Evolutionary conservation across 2,888 invertebrate genomes (phyloP).

Genomic region (Gnatocerus cornutus): DNA sequence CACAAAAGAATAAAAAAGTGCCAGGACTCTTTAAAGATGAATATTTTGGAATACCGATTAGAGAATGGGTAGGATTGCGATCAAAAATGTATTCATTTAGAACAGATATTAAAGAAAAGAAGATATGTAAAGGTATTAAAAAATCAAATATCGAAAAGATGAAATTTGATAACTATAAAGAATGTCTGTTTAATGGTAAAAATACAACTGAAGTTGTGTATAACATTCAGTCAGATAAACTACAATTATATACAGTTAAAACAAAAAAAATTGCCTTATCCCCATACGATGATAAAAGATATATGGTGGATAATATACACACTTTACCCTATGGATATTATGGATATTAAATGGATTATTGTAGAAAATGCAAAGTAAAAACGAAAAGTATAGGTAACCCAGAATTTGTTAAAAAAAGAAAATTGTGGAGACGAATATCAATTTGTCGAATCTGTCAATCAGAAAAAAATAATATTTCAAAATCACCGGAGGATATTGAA

Average conservation of each 20-base stretch:
- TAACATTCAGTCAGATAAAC: too few relatives aligned
- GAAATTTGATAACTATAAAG: too few relatives aligned
- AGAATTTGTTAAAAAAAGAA: conserved; percentile 28
- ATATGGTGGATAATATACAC: too few relatives aligned
- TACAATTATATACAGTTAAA: too few relatives aligned
- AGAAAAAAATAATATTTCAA: conserved; percentile 35
- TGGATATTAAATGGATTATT: conserved; percentile 21
- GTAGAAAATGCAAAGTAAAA: conserved; percentile 29
- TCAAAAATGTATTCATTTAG: conserved; percentile 27
- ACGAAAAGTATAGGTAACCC: conserved; percentile 27
- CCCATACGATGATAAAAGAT: too few relatives aligned
- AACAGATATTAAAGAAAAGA: background rate
- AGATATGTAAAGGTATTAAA: too few relatives aligned
- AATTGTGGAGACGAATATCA: conserved; percentile 29
- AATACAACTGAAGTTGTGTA: too few relatives aligned
- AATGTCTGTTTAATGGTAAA: too few relatives aligned
- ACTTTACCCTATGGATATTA: too few relatives aligned
- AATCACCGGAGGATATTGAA: conserved; percentile 31
- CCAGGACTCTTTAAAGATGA: conserved; percentile 28
- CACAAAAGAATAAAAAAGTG: conserved; percentile 26
- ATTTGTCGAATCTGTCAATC: conserved; percentile 28
- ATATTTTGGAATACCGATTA: conserved; percentile 22
- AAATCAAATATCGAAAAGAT: too few relatives aligned
- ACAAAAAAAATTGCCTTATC: too few relatives aligned
- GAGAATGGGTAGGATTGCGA: conserved; percentile 23